Conservation (phyloP, 2,113 vertebrate species). For the Mormoops blainvillei region DNA sequence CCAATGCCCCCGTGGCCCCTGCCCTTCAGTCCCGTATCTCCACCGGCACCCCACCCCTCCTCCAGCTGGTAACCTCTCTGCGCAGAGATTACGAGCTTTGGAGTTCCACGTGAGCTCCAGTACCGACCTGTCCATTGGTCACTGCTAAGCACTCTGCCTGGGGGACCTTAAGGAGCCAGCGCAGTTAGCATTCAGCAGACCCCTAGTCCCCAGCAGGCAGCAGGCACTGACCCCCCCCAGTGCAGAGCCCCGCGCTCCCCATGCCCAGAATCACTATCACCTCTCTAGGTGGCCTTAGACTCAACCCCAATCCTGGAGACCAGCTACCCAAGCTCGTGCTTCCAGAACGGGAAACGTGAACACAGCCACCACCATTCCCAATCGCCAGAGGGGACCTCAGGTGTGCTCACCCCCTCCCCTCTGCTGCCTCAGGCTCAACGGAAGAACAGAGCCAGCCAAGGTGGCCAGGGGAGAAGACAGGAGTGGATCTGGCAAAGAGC, state of each 20-base stretch:
- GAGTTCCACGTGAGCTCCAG: not conserved
- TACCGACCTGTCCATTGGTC: too few relatives aligned
- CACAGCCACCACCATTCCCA: rapidly evolving
- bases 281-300: rapidly evolving
- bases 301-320: not conserved
- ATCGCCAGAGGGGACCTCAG: too few relatives aligned
- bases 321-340: not conserved
- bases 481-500: too few relatives aligned
- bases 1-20: rapidly evolving
- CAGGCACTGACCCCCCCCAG: not conserved
- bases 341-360: not conserved
- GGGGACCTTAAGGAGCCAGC: too few relatives aligned
- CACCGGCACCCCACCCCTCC: not conserved
- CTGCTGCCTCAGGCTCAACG: not conserved
- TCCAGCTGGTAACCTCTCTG: not conserved
- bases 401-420: rapidly evolving
- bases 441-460: too few relatives aligned
- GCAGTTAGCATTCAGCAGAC: too few relatives aligned
- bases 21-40: not conserved
- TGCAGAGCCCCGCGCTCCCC: rapidly evolving
- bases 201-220: rapidly evolving
- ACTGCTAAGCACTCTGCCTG: not conserved
- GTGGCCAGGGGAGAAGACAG: rapidly evolving
- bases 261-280: rapidly evolving
- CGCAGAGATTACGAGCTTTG: rapidly evolving